phyloP scores from a whole-genome alignment of 2,113 vertebrate genomes.

The Psilopsiagon aurifrons region DNA sequence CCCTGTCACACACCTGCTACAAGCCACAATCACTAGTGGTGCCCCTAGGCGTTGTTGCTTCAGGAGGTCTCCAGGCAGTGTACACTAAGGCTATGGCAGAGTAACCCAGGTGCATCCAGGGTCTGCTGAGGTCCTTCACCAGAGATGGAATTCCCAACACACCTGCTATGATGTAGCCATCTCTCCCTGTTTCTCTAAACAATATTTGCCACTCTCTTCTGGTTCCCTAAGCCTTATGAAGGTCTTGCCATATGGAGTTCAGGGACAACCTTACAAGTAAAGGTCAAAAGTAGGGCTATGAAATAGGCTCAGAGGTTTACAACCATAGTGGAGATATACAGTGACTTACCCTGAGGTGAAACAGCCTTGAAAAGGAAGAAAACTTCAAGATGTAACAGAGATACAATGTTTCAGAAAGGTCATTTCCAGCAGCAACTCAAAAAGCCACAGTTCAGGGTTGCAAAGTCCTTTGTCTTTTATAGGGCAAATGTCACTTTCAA shows the following conservation, averaged over 20 bases:
- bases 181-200: not conserved
- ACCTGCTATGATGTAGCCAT: not conserved
- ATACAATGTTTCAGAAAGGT: slow-evolving; percentile 8
- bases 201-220: not conserved
- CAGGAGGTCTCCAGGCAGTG: not conserved
- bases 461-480: slow-evolving; percentile 3
- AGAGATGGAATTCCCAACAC: not conserved
- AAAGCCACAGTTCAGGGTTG: not conserved
- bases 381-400: not conserved
- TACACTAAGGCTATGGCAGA: not conserved
- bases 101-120: not conserved
- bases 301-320: not conserved
- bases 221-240: not conserved
- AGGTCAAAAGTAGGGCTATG: not conserved
- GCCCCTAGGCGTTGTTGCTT: not conserved
- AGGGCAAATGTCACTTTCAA: not conserved
- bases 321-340: not conserved
- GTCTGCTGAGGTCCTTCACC: not conserved
- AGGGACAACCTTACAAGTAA: not conserved
- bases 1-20: not conserved
- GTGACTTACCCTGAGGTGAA: not conserved
- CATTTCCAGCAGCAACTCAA: not conserved
- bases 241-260: not conserved
- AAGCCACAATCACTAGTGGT: not conserved
- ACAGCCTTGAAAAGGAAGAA: not conserved